Conservation (phyloP, 2,797 vertebrate genomes). For the Sebastes reedi region DNA sequence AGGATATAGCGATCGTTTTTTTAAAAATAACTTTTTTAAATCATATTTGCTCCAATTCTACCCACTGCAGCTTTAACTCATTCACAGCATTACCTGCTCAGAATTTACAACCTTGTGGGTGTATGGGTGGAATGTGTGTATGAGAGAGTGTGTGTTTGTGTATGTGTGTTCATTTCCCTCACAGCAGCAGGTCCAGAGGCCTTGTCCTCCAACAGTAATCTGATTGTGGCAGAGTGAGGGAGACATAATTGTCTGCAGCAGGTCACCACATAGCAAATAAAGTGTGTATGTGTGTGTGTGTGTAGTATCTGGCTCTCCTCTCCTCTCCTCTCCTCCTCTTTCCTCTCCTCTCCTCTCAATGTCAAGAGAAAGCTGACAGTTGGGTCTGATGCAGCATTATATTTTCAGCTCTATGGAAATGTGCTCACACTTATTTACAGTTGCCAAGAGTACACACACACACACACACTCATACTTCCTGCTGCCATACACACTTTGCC, state of each 20-base stretch:
- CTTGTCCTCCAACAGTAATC: slow-evolving; percentile 70
- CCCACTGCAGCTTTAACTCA: not conserved
- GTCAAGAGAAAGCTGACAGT: slow-evolving; percentile 77
- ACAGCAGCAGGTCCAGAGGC: slow-evolving; percentile 52
- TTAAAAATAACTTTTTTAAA: too few species aligned
- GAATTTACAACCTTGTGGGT: not conserved
- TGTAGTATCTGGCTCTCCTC: not conserved
- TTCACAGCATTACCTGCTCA: not conserved
- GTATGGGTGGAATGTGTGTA: not conserved
- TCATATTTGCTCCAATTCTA: too few species aligned
- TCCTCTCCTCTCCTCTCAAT: slow-evolving; percentile 53
- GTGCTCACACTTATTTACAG: slow-evolving; percentile 41
- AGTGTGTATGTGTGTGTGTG: slow-evolving; percentile 3
- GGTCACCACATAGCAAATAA: slow-evolving; percentile 57
- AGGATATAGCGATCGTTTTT: too few species aligned
- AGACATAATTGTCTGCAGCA: slow-evolving; percentile 65
- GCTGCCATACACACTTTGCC: slow-evolving; percentile 43
- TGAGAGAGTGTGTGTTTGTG: not conserved
- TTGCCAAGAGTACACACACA: slow-evolving; percentile 23
- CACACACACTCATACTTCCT: slow-evolving; percentile 10
- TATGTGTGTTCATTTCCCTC: slow-evolving; percentile 33
- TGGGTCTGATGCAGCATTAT: slow-evolving; percentile 69
- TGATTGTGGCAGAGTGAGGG: slow-evolving; percentile 60
- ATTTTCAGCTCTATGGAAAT: slow-evolving; percentile 71
- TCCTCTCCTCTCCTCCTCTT: not conserved